Evolutionary conservation across 2,888 invertebrate genomes (phyloP).

Genomic region (Cactoblastis cactorum): DNA sequence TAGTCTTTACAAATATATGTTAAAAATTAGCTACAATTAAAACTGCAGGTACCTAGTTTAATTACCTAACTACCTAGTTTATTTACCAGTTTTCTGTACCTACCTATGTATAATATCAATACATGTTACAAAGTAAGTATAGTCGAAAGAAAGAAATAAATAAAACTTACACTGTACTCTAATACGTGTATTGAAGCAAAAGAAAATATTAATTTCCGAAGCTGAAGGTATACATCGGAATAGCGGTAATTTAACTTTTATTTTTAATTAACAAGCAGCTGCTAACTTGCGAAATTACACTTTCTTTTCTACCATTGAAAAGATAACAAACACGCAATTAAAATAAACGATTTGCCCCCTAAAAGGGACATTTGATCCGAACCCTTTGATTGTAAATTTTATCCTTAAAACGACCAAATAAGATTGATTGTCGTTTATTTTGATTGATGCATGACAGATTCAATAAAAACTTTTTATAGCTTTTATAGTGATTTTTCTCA

Average conservation of each 20-base stretch:
- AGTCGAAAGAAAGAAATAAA: no score
- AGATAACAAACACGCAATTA: slow-evolving; percentile 31
- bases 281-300: slow-evolving; percentile 13
- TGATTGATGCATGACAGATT: neutral
- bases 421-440: neutral
- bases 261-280: slow-evolving; percentile 8
- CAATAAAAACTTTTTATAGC: neutral
- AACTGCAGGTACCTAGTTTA: no score
- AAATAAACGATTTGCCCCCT: slow-evolving; percentile 19
- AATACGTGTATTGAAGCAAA: no score
- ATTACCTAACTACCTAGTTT: no score
- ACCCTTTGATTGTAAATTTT: neutral
- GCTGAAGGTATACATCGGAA: no score
- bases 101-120: no score
- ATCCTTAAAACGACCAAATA: slow-evolving; percentile 11
- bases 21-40: no score
- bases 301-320: slow-evolving; percentile 20
- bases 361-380: neutral
- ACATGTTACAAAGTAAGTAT: no score
- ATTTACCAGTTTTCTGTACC: no score
- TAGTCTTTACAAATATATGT: no score
- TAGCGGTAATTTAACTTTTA: neutral
- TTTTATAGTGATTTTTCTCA: slow-evolving; percentile 5
- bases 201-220: no score
- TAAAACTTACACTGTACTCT: no score